Conservation (phyloP, 2,797 vertebrate genomes). For the Enteromius argenteus region DNA sequence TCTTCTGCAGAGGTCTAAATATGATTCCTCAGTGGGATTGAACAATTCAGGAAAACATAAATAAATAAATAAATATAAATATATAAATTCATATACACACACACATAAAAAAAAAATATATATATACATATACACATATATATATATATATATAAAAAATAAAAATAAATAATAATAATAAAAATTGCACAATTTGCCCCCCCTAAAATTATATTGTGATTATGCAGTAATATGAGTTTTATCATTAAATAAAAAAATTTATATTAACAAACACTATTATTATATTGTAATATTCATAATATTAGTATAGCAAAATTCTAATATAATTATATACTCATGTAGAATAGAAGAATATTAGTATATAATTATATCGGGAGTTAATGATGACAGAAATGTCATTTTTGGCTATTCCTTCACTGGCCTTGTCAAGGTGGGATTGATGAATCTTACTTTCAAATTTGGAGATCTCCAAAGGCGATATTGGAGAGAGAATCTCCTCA, state of each 20-base stretch:
- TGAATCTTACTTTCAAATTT: slow-evolving; percentile 85
- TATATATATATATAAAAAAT: too few species aligned
- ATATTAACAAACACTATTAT: not conserved
- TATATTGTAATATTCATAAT: not conserved
- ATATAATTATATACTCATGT: not conserved
- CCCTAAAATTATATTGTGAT: not conserved
- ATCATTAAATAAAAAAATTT: not conserved
- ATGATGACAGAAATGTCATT: not conserved
- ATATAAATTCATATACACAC: too few species aligned
- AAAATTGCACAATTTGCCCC: not conserved
- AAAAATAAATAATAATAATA: too few species aligned
- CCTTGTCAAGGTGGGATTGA: not conserved
- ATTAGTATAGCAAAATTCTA: not conserved
- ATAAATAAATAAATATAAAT: too few species aligned
- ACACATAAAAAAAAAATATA: too few species aligned
- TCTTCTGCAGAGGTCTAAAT: not conserved
- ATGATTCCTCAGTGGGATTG: not conserved
- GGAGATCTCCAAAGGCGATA: slow-evolving; percentile 71
- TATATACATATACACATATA: too few species aligned
- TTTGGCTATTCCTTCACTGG: not conserved
- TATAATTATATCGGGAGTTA: not conserved
- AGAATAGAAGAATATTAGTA: not conserved
- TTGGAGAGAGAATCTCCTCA: slow-evolving; percentile 66
- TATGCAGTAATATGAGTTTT: not conserved
- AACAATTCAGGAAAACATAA: not conserved